Conservation (phyloP, 2,797 vertebrate genomes). For the Champsocephalus esox region DNA sequence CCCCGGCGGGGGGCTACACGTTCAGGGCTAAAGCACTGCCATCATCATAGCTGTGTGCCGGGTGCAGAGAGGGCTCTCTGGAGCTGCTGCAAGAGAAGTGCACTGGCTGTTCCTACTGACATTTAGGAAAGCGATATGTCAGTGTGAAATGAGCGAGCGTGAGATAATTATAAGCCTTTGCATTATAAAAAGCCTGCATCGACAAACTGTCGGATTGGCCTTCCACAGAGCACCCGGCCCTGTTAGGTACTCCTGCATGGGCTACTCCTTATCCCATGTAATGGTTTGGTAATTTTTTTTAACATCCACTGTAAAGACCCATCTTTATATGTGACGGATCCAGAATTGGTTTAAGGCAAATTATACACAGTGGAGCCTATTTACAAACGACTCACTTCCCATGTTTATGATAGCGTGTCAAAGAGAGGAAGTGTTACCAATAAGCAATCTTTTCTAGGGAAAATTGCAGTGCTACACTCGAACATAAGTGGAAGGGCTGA, state of each 20-base stretch:
- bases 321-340: conserved; percentile 41
- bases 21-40: conserved; percentile 80
- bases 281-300: conserved; percentile 76
- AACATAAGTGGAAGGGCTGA: conserved; percentile 65
- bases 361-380: conserved; percentile 28
- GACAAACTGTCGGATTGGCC: conserved; percentile 86
- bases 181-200: conserved; percentile 88
- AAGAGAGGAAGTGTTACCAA: conserved; percentile 49
- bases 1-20: conserved; percentile 75
- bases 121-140: conserved; percentile 94
- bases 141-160: conserved; percentile 88
- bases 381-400: conserved; percentile 55
- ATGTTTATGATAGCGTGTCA: conserved; percentile 58
- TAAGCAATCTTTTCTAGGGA: conserved; percentile 61
- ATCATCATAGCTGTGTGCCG: conserved; percentile 88
- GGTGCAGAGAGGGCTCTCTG: conserved; percentile 80
- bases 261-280: conserved; percentile 77
- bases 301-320: conserved; percentile 60
- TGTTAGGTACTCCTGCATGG: conserved; percentile 73
- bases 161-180: conserved; percentile 93
- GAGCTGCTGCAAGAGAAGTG: conserved; percentile 78
- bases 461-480: conserved; percentile 50
- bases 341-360: conserved; percentile 20
- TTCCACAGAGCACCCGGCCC: conserved; percentile 72
- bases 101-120: conserved; percentile 87